These are phyloP conservation scores for Adoxophyes honmai DNA, from an alignment of 1,140 invertebrate species.

Conservation along the genomic window DNA sequence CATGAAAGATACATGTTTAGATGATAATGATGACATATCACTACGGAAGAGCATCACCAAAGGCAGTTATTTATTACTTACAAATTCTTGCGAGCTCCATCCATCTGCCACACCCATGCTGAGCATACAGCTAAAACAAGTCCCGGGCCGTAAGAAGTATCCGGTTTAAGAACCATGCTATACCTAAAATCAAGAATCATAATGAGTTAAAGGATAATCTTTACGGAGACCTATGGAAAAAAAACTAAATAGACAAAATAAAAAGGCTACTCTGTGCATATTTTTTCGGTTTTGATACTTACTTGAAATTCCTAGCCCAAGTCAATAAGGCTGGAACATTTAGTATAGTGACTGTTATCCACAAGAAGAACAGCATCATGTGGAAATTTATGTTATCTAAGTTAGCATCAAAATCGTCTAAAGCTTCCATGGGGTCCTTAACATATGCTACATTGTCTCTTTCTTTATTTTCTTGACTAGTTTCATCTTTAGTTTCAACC, in stretches of 20 bases:
- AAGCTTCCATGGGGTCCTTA: neutral
- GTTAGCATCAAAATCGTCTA: slow-evolving; percentile 41
- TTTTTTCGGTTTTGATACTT: slow-evolving; percentile 43
- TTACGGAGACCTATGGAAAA: too few species aligned
- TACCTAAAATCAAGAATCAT: slow-evolving; percentile 71
- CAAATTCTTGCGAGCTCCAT: slow-evolving; percentile 72
- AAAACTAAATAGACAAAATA: too few species aligned
- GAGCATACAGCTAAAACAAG: slow-evolving; percentile 72
- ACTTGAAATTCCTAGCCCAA: slow-evolving; percentile 81
- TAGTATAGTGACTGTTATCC: slow-evolving; percentile 73
- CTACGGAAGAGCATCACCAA: too few species aligned
- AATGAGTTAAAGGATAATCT: too few species aligned
- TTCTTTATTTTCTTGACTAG: slow-evolving; percentile 10
- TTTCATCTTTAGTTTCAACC: slow-evolving; percentile 19
- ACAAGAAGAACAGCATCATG: slow-evolving; percentile 79
- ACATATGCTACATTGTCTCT: slow-evolving; percentile 10
- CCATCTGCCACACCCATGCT: slow-evolving; percentile 74
- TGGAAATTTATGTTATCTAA: slow-evolving; percentile 79
- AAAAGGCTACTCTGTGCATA: too few species aligned
- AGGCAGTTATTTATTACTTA: slow-evolving; percentile 44
- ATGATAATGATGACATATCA: too few species aligned
- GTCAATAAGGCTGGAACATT: slow-evolving; percentile 78
- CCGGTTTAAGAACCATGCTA: slow-evolving; percentile 67
- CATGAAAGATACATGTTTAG: too few species aligned
- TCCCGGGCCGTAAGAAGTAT: slow-evolving; percentile 74